Evolutionary conservation across 1,140 invertebrate genomes (phyloP).

Genomic region (Diorhabda carinulata): DNA sequence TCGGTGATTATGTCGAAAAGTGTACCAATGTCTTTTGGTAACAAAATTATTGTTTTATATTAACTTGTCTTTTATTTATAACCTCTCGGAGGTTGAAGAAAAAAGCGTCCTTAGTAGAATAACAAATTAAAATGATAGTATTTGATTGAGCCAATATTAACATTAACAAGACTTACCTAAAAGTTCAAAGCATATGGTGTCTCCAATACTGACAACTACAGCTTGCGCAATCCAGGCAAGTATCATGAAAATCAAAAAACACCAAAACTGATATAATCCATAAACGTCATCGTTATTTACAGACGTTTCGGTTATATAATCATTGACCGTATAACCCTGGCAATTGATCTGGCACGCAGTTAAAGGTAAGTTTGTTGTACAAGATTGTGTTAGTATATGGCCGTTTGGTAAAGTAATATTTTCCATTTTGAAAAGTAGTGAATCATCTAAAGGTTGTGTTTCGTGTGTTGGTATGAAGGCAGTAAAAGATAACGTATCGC

Average conservation of each 20-base stretch:
- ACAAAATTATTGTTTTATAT: too few relatives aligned
- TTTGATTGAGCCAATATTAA: too few relatives aligned
- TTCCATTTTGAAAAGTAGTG: slow-evolving; percentile 36
- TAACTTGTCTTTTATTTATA: too few relatives aligned
- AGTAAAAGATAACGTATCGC: slow-evolving; percentile 6
- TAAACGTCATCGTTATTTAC: slow-evolving; percentile 43
- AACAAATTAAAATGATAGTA: too few relatives aligned
- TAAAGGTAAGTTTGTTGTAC: slow-evolving; percentile 39
- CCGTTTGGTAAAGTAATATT: slow-evolving; percentile 46
- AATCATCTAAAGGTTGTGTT: not conserved
- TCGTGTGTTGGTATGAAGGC: not conserved
- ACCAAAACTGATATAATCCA: slow-evolving; percentile 62
- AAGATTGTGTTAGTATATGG: slow-evolving; percentile 44
- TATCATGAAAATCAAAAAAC: slow-evolving; percentile 65
- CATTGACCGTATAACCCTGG: slow-evolving; percentile 44
- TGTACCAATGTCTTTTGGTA: too few relatives aligned
- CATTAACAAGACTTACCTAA: slow-evolving; percentile 56
- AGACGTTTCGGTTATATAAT: slow-evolving; percentile 3
- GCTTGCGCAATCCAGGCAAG: slow-evolving; percentile 78
- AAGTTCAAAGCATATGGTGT: slow-evolving; percentile 77
- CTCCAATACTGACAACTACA: slow-evolving; percentile 73
- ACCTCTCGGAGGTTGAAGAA: too few relatives aligned
- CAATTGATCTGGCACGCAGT: slow-evolving; percentile 53
- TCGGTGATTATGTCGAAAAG: too few relatives aligned
- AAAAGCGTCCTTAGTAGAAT: too few relatives aligned